Percentiles rank a stretch among this genome's conserved stretches.
Evolutionary conservation across 35 echinoderm and acorn worm species (phyloP).

Genomic region (Ophiothrix spiculata): DNA sequence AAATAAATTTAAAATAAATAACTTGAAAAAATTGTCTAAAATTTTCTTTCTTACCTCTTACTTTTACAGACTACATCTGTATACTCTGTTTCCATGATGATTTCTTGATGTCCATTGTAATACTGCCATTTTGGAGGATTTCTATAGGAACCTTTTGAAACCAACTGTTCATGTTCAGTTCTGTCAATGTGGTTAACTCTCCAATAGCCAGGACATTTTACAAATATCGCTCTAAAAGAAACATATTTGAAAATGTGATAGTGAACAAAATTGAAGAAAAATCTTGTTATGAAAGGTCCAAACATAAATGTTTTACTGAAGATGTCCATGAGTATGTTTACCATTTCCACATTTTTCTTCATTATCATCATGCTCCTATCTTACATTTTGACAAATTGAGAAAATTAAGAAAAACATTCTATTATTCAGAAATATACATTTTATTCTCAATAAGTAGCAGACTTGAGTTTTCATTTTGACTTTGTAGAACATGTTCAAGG

Average conservation of each 20-base stretch:
- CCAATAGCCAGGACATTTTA: constrained; percentile 64
- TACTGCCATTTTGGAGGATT: constrained; percentile 76
- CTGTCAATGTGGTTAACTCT: constrained; percentile 82
- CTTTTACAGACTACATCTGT: constrained; percentile 83
- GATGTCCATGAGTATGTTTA: not conserved
- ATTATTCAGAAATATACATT: not conserved
- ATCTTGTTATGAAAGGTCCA: not conserved
- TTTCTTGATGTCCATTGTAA: constrained; percentile 49
- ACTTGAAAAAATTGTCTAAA: not conserved
- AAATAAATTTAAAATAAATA: not conserved
- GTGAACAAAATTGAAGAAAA: not conserved
- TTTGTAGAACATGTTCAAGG: no score
- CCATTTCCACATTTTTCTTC: not conserved
- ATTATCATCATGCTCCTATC: not conserved
- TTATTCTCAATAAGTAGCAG: not conserved
- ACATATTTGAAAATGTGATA: not conserved
- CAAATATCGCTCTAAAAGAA: constrained; percentile 49
- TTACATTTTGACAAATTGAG: no score
- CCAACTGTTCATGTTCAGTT: constrained; percentile 47
- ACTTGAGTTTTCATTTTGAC: no score
- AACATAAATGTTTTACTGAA: not conserved
- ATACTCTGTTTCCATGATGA: constrained; percentile 87
- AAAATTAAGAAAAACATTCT: no score
- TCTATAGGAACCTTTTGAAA: constrained; percentile 39
- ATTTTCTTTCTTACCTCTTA: constrained; percentile 49